Percentiles rank a stretch among this genome's conserved stretches.
Evolutionary conservation across 2,888 invertebrate species (phyloP).

Genomic region (Cryptus viduatorius): DNA sequence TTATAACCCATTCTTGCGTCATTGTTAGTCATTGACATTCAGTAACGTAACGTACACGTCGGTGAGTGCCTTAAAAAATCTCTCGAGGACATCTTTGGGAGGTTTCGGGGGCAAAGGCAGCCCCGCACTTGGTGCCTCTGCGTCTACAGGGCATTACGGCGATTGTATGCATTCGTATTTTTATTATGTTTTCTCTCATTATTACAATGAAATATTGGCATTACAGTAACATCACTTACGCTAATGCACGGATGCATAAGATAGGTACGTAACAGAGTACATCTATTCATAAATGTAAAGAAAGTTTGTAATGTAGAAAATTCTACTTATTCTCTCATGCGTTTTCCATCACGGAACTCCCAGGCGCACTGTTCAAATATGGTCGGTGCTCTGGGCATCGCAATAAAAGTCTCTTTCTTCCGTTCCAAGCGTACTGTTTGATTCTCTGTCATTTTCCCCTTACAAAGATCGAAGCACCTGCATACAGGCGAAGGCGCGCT

Average conservation of each 20-base stretch:
- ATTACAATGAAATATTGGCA: neutral
- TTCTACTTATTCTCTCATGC: neutral
- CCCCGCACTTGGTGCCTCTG: too few species aligned
- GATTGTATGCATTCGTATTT: too few species aligned
- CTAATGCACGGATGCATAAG: neutral
- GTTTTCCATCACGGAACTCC: neutral
- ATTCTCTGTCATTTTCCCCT: constrained; percentile 22
- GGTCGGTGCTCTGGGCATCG: neutral
- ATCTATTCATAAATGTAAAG: neutral
- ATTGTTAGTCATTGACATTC: neutral
- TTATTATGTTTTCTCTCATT: neutral
- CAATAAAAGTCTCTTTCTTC: neutral
- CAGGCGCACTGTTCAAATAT: neutral
- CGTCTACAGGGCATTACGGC: too few species aligned
- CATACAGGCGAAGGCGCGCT: neutral
- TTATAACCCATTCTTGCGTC: neutral
- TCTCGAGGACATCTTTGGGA: too few species aligned
- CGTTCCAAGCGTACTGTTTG: neutral
- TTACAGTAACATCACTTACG: neutral
- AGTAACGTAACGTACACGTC: too few species aligned
- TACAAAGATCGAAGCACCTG: constrained; percentile 22
- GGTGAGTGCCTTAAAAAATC: too few species aligned
- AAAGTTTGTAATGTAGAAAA: neutral
- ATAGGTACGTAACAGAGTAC: too few species aligned
- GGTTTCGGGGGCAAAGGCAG: too few species aligned